Evolutionary conservation across 1,140 invertebrate genomes (phyloP), one percentile per base, ranked within the genome.

Genomic region (Colletes gigas): DNA sequence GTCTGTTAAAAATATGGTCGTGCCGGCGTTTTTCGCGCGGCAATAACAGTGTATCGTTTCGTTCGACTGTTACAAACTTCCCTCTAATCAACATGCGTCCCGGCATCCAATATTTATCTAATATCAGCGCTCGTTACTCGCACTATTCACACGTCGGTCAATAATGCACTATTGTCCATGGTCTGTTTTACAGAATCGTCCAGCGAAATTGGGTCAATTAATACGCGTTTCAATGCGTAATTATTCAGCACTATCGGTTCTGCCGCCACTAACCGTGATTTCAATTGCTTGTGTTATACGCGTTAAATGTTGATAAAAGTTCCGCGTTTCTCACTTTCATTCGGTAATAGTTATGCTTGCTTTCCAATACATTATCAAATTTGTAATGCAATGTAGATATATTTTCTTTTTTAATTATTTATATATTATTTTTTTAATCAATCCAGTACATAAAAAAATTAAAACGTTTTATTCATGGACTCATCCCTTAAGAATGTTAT

Each of bases 41-140:
- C 21, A 41, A 63, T n/a, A 73, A 79, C 57, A 4, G 15, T n/a
- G 17, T 12, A 69, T 69, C 63, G 21, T 65, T 79, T 79, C 70
- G 47, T 8, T 0, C 19, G 60, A 15, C 55, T 17, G 14, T 39
- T 66, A 52, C 60, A 12, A 44, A 50, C 12, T 47, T 17, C 41
- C 12, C 57, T 15, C 8, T 19, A 21, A 17, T n/a, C 5, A 47
- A 5, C 39, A 44, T 17, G 30, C 41, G 19, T 8, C 41, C 47
- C 47, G 39, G n/a, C 41, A 5, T 21, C 17, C 55, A 12, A 41
- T 62, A 62, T 41, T 62, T 52, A 41, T 52, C 59, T 47, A 70
- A 60, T 21, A 52, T 41, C 17, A 19, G 41, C 54, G 21, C 60
- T 17, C 50, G 73, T 75, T 14, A 52, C 21, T 55, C 63, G 62